A percentile compares a stretch with the other conserved stretches of the same genome.
Evolutionary conservation across 37 sponge, comb jelly and placozoan species (phyloP).

Genomic region (Bolinopsis microptera): DNA sequence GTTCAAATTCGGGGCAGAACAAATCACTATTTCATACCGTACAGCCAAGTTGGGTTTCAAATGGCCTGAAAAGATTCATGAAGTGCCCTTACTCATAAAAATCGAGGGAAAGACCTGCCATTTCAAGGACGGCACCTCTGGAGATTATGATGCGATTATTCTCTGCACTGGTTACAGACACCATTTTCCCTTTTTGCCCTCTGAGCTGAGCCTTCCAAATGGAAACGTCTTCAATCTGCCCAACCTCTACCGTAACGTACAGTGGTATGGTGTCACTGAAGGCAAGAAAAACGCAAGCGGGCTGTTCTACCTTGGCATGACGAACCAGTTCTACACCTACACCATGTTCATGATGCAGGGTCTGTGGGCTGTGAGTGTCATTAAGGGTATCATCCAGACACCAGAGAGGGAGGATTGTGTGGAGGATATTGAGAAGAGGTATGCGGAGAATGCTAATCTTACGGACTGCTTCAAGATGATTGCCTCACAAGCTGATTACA

Average conservation of each 20-base stretch:
- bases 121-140: slow-evolving; percentile 66
- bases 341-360: slow-evolving; percentile 69
- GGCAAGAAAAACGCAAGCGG: slow-evolving; percentile 18
- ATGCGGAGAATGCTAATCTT: background rate
- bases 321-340: slow-evolving; percentile 70
- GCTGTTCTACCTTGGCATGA: slow-evolving; percentile 71
- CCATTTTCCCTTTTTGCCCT: slow-evolving; percentile 72
- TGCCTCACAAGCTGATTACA: slow-evolving; percentile 66
- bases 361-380: slow-evolving; percentile 67
- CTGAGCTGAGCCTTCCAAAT: slow-evolving; percentile 50
- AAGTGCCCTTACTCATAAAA: slow-evolving; percentile 46
- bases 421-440: background rate
- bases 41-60: slow-evolving; percentile 67
- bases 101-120: slow-evolving; percentile 63
- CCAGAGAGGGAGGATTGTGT: slow-evolving; percentile 42
- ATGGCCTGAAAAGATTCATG: slow-evolving; percentile 67
- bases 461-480: slow-evolving; percentile 9
- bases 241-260: slow-evolving; percentile 67
- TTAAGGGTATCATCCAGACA: slow-evolving; percentile 61
- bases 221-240: slow-evolving; percentile 45
- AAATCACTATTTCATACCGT: slow-evolving; percentile 61
- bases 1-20: slow-evolving; percentile 68
- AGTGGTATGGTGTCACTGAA: background rate
- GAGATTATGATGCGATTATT: slow-evolving; percentile 69
- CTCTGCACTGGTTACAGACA: slow-evolving; percentile 72